Base-by-base conservation (phyloP, 2,113 vertebrate genomes). In the Psammodynastes pulverulentus region DNA sequence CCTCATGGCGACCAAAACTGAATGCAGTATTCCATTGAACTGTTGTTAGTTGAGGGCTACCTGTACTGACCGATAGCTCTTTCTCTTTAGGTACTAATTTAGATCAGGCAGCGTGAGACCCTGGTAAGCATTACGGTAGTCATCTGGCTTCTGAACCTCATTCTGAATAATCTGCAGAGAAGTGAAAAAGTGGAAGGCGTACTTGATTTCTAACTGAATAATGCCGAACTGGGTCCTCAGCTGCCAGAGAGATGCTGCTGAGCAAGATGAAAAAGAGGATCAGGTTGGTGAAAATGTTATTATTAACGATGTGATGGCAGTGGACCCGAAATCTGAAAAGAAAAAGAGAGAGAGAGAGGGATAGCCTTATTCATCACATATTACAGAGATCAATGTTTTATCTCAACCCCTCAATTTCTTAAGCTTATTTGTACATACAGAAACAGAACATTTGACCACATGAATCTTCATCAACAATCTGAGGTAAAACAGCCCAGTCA, bases 261-360 rank as follows among this genome's bases (percentile, higher is more conserved):
- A 99, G 98, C 98, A 99, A 97, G 95, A 99, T 99, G 98, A 99
- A 99, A 97, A 99, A 99, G 49, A 99, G 98, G 98, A 99, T 99
- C 96, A 99, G 98, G 98, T 99, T 99, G 98, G 99, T 99, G 98
- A 99, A 99, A 97, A 99, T 98, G 91, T 99, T 99, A 97, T 99
- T 98, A 3, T 99, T 99, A 95, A 99, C 99, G 17, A 99, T 99
- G 93, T 98, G 98, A 96, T 99, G 99, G 96, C 99, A 99, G 94
- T 99, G 98, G 95, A 99, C 97, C 94, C 99, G 98, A 94, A 99
- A 99, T 97, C 99, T 99, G 96, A 39, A 86, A 21, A 72, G 58
- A 67, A 93, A 53, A 4, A 93, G 90, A 24, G 54, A 56, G 23
- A 94, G 91, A 43, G 91, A 67, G 72, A 94, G 90, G 93, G 84